Conservation (phyloP, 2,888 invertebrate species). For the Fabriciana adippe region DNA sequence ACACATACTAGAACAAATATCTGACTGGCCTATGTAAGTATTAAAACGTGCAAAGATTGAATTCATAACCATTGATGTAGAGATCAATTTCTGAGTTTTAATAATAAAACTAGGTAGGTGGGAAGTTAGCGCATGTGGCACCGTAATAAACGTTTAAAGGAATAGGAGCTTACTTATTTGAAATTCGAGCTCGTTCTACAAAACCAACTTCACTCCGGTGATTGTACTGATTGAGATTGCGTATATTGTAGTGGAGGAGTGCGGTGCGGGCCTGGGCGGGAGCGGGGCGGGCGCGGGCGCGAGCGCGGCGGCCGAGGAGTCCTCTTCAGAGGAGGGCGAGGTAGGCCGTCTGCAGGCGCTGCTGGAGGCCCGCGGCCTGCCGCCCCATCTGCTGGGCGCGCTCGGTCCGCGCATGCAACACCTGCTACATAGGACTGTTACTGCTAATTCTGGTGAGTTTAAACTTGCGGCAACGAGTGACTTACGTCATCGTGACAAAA, state of each 20-base stretch:
- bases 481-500: not conserved
- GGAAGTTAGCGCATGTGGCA: no score
- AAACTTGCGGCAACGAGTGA: not conserved
- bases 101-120: no score
- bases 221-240: no score
- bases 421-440: conserved; percentile 95
- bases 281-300: conserved; percentile 58
- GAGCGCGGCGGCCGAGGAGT: conserved; percentile 85
- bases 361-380: conserved; percentile 95
- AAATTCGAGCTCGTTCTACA: no score
- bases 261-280: conserved; percentile 48
- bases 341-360: conserved; percentile 97
- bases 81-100: no score
- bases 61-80: no score
- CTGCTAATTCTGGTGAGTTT: conserved; percentile 82
- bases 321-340: conserved; percentile 92
- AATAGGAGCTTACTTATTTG: no score
- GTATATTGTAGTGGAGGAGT: conserved; percentile 56
- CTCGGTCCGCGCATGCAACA: conserved; percentile 98
- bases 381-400: conserved; percentile 98
- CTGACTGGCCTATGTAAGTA: no score
- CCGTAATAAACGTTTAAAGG: no score
- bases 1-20: no score
- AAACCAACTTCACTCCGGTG: no score
- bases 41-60: no score